phyloP scores from a whole-genome alignment of 2,113 vertebrate genomes.

The Plotosus lineatus region DNA sequence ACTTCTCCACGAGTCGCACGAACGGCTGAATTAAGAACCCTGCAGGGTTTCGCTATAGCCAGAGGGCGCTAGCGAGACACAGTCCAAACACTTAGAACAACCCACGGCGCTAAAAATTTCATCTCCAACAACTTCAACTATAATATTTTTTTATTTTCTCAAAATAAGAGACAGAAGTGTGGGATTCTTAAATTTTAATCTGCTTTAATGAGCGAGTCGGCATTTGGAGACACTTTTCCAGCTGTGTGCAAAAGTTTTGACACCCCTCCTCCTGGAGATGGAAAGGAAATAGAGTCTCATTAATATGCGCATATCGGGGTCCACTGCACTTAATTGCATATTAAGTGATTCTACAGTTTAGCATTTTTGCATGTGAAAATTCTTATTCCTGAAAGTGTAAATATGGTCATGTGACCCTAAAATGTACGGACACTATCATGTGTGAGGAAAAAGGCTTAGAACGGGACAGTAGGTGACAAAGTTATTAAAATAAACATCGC shows the following conservation, averaged over 20 bases:
- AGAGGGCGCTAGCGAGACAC: not conserved
- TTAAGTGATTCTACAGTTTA: too few relatives aligned
- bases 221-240: not conserved
- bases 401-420: too few relatives aligned
- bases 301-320: too few relatives aligned
- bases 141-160: not conserved
- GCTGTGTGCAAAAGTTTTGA: not conserved
- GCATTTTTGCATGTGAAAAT: too few relatives aligned
- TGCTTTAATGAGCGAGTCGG: not conserved
- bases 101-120: not conserved
- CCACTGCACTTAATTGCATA: too few relatives aligned
- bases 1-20: slow-evolving; percentile 33
- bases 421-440: too few relatives aligned
- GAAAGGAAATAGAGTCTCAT: not conserved
- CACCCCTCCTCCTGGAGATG: not conserved
- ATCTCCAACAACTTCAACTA: not conserved
- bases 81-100: not conserved
- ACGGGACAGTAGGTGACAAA: too few relatives aligned
- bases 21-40: not conserved
- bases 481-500: too few relatives aligned
- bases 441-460: too few relatives aligned
- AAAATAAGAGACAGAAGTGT: not conserved
- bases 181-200: not conserved
- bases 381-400: too few relatives aligned
- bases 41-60: not conserved